These are phyloP conservation scores for Aurelia sp. DNA, from an alignment of 30 jellyfish, hydroid and myxozoan species.

Conservation along the genomic window DNA sequence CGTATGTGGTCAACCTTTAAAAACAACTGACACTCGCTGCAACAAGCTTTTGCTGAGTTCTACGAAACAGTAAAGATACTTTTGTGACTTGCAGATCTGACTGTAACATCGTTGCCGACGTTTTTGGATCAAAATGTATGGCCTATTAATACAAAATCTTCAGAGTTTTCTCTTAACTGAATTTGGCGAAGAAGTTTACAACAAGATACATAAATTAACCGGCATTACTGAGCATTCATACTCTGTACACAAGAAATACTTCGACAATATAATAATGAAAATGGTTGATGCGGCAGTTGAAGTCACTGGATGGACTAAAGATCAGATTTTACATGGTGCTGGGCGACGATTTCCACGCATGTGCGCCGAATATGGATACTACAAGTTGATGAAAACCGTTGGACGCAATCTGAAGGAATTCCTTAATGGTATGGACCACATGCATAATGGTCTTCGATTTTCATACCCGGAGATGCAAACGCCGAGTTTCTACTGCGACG, in stretches of 20 bases:
- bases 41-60: too few species aligned
- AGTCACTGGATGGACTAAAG: conserved; percentile 55
- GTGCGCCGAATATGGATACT: conserved; percentile 65
- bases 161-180: conserved; percentile 38
- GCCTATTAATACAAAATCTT: conserved; percentile 51
- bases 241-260: conserved; percentile 50
- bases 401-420: conserved; percentile 69
- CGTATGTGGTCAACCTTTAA: too few species aligned
- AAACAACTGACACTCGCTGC: too few species aligned
- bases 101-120: too few species aligned
- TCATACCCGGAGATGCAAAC: conserved; percentile 69
- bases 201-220: conserved; percentile 30
- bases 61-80: too few species aligned
- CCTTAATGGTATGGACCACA: conserved; percentile 65
- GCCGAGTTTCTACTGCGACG: conserved; percentile 65
- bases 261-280: conserved; percentile 20
- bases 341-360: conserved; percentile 52
- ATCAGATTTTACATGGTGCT: conserved; percentile 41
- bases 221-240: conserved; percentile 48
- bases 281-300: conserved; percentile 49
- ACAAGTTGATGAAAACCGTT: conserved; percentile 56
- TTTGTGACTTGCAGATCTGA: too few species aligned
- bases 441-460: conserved; percentile 66
- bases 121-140: conserved; percentile 31
- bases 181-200: conserved; percentile 47